Evolutionary conservation across 2,888 invertebrate genomes (phyloP), one percentile per base, ranked within the genome.

Genomic region (Ditula angustiorana): DNA sequence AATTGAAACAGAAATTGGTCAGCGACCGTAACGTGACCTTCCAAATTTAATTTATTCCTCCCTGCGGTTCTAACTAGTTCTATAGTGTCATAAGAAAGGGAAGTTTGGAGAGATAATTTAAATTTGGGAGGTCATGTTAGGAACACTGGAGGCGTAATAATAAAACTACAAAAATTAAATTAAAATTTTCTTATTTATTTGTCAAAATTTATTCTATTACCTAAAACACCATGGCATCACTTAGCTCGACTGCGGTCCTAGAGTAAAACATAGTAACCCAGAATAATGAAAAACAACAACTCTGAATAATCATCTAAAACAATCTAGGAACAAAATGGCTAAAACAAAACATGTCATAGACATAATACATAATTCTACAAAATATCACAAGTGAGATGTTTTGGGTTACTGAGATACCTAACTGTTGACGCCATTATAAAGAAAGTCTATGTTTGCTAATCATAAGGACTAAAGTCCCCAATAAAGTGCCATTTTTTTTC

Each of bases 141-240:
- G n/a, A n/a, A n/a, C n/a, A n/a, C n/a, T 35, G 35, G n/a, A 2
- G 11, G 1, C n/a, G 35, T 21, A 21, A 13, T 30, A 63, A 63
- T 50, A 11, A 61, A 37, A 61, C 50, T 5, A 44, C n/a, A 3
- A 0, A 8, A 66, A 67, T 66, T 53, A 70, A 76, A 71, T 79
- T 70, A 81, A 76, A 80, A 74, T 77, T 77, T 71, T 72, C 74
- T 73, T 78, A 80, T 86, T 83, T 86, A 86, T 83, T 86, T 82
- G 81, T 82, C 82, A 83, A 85, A 78, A 78, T 81, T 78, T 70
- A 74, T 76, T 69, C 81, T 82, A 82, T 71, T 66, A 76, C 68
- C 76, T 81, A 82, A 73, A 78, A 81, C 76, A 81, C 75, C 74
- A 81, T 79, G 79, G 78, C 79, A 77, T 82, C 74, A 73, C 68